Evolutionary conservation across 2,888 invertebrate species (phyloP).

Genomic region (Scaeva pyrastri): DNA sequence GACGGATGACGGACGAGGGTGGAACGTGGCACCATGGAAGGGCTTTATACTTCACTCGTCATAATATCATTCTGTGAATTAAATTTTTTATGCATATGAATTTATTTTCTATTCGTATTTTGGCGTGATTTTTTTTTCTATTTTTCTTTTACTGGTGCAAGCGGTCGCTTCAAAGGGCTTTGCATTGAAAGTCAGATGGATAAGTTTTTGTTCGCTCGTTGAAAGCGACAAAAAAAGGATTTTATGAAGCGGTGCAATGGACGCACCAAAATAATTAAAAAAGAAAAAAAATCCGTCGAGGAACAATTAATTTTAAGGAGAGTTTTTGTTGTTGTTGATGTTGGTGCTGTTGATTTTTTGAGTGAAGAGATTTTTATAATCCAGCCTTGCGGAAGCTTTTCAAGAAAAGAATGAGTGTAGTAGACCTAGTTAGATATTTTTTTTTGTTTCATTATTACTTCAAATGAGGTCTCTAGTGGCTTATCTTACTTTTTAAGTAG

Average conservation of each 20-base stretch:
- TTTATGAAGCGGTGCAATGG: constrained; percentile 57
- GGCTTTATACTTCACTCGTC: constrained; percentile 31
- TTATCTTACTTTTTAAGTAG: constrained; percentile 5
- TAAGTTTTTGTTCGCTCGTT: constrained; percentile 34
- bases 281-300: background rate
- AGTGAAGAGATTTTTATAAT: too few species aligned
- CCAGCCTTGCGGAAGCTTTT: constrained; percentile 37
- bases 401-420: constrained; percentile 8
- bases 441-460: background rate
- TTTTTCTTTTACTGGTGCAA: constrained; percentile 15
- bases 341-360: constrained; percentile 17
- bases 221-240: constrained; percentile 18
- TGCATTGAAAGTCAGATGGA: constrained; percentile 55
- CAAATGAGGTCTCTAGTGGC: constrained; percentile 5
- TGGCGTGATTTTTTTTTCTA: constrained; percentile 26
- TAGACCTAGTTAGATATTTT: constrained; percentile 48
- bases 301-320: constrained; percentile 43
- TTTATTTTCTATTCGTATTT: constrained; percentile 38
- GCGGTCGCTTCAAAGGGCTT: constrained; percentile 59
- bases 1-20: background rate
- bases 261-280: constrained; percentile 52
- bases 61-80: constrained; percentile 63
- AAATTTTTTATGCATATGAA: constrained; percentile 65
- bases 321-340: constrained; percentile 6
- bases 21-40: background rate